phyloP scores from a whole-genome alignment of 2,888 invertebrate genomes.

The Drosophila yooni region DNA sequence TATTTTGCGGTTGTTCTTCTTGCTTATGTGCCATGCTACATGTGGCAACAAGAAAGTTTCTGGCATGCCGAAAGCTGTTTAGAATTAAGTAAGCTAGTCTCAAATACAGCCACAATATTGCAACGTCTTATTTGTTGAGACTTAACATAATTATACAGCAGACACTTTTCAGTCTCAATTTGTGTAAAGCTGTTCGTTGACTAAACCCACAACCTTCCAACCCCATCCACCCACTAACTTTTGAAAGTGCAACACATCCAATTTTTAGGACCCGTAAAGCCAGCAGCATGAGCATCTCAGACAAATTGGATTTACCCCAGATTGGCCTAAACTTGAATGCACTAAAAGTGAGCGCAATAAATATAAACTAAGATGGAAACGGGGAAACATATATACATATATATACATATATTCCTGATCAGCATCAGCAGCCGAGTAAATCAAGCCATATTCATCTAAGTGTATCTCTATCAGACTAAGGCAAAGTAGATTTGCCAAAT shows the following conservation, averaged over 20 bases:
- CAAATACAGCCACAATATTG: not conserved
- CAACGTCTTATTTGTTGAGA: not conserved
- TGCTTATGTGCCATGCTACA: conserved; percentile 18
- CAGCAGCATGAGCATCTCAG: not conserved
- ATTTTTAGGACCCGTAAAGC: not conserved
- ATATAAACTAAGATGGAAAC: too few species aligned
- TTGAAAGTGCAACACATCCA: not conserved
- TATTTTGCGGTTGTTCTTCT: conserved; percentile 6
- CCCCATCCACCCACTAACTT: not conserved
- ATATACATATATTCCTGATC: not conserved
- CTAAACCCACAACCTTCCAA: not conserved
- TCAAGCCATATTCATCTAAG: not conserved
- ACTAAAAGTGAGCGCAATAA: not conserved
- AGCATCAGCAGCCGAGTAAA: not conserved
- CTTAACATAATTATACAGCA: not conserved
- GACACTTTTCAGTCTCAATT: not conserved
- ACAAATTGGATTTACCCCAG: not conserved
- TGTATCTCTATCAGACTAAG: not conserved
- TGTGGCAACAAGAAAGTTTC: conserved; percentile 1
- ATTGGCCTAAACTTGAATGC: not conserved
- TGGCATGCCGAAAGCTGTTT: conserved; percentile 1
- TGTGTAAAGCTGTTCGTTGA: not conserved
- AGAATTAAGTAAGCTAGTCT: not conserved
- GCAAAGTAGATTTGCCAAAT: not conserved
- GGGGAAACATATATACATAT: not conserved